Base-by-base conservation (phyloP, 2,113 vertebrate genomes). In the Lepisosteus osseus region DNA sequence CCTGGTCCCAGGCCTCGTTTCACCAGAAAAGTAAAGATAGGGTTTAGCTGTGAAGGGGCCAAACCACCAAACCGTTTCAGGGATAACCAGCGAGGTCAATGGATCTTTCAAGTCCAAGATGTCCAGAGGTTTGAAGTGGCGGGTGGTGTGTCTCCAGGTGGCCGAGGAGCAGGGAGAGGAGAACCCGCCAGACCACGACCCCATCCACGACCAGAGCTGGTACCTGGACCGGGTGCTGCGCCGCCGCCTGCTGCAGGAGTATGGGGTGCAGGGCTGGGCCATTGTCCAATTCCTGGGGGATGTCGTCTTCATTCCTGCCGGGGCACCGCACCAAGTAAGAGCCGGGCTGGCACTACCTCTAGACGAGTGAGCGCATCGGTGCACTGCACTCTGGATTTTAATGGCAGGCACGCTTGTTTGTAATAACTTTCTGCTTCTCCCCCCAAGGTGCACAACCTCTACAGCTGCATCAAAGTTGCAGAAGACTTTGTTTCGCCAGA, bases 401-500 rank as follows among this genome's bases (percentile, higher is more conserved):
- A 51, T 5, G 47, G 47, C 9, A 29, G 29, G 47, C 5, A 51
- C 5, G 47, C 5, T 5, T 51, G 5, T 68, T 51, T 41, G 13
- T 41, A 55, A 12, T 13, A 17, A 8, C 45, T 15, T 3, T 44
- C 54, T n/a, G 8, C 3, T 15, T 85, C 51, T 85, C 69, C 76
- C 79, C 65, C 51, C 29, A 29, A 93, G 92, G 92, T 94, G 78
- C 92, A 94, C 74, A 94, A 94, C 61, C 86, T 94, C 74, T 93
- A 94, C 72, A 94, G 92, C 81, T 94, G 92, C 82, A 93, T 94
- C 85, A 94, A 94, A 86, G 92, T 94, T 72, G 92, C 92, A 17
- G 92, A 94, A 83, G 92, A 94, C 76, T 94, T 94, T 82, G 92
- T 94, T 80, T 94, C 92, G 67, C 92, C 92, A 74, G 92, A 94